Base-by-base conservation (phyloP, 1,140 invertebrate species). In the Drosophila nannoptera region DNA sequence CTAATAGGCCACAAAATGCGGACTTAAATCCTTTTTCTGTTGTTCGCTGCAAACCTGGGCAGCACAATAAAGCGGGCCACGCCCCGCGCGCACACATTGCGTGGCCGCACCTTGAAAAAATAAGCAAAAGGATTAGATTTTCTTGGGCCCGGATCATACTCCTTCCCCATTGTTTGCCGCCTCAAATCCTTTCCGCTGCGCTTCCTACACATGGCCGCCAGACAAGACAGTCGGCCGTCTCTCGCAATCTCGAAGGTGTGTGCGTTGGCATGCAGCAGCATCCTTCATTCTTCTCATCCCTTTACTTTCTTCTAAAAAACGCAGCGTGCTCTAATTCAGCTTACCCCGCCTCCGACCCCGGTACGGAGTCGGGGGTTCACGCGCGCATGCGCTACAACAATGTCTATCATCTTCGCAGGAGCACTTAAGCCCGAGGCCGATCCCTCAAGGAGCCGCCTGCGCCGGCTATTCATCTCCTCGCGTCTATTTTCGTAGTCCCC, bases 61-160 rank as follows among this genome's bases (percentile, higher is more conserved):
- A 75, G 35, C 66, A 80, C 77, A 86, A 84, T 86, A 69, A 61
- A 22, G 61, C 36, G 38, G 46, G 43, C 45, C 54, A 75, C 66
- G 63, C 59, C 63, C 69, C 40, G 61, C 32, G 49, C 43, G 69
- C 53, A 50, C 62, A 70, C 70, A 82, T 83, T 74, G 76, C 65
- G 65, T 71, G 59, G 81, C 81, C 81, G 81, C 81, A 84, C 81
- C 81, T 84, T 84, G 81, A 87, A 87, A 84, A 84, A 84, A 84
- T 84, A 84, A 86, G 71, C 81, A 86, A 84, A 84, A 86, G 81
- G 82, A 86, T 84, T 81, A 75, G 56, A 73, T 83, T 67, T 78
- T 76, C 62, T 78, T 75, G 46, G 35, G 48, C 46, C 43, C 50
- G 38, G n/a, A n/a, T n/a, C 53, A 52, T 64, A 83, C 71, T 83